phyloP scores from a whole-genome alignment of 1,140 invertebrate genomes.

The Hycleus phaleratus region DNA sequence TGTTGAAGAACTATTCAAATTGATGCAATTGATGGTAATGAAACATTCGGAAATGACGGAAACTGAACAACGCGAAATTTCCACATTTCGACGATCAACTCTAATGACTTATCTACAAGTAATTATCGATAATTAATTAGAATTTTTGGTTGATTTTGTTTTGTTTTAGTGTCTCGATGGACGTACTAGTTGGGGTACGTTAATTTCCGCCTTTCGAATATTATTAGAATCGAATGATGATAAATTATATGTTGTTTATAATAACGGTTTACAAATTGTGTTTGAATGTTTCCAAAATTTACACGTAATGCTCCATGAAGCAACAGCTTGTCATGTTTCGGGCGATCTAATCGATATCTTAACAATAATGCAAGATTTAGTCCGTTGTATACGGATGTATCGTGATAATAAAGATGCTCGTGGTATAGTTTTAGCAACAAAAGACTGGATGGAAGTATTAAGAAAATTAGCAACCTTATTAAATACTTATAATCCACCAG shows the following conservation, averaged over 20 bases:
- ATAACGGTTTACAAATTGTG: constrained; percentile 78
- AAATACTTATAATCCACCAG: constrained; percentile 84
- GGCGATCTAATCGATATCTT: constrained; percentile 77
- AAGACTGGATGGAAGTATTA: constrained; percentile 79
- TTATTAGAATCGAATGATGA: constrained; percentile 85
- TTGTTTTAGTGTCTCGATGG: constrained; percentile 61
- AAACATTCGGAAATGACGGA: constrained; percentile 68
- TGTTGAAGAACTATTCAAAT: constrained; percentile 82
- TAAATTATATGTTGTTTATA: constrained; percentile 77
- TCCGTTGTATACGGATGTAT: constrained; percentile 59
- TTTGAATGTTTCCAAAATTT: constrained; percentile 86
- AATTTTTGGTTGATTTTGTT: constrained; percentile 27
- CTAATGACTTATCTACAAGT: constrained; percentile 69
- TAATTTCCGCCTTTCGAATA: constrained; percentile 80
- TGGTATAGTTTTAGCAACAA: constrained; percentile 57
- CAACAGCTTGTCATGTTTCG: constrained; percentile 78
- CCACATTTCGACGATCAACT: constrained; percentile 71
- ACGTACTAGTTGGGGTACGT: constrained; percentile 77
- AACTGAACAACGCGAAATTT: constrained; percentile 72
- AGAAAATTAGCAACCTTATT: constrained; percentile 78
- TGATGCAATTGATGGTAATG: constrained; percentile 77
- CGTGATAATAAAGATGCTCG: constrained; percentile 58
- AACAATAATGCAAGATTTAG: constrained; percentile 64
- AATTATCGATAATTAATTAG: constrained; percentile 29
- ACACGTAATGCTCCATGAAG: constrained; percentile 90